Evolutionary conservation across 2,797 vertebrate genomes (phyloP).

Genomic region (Pangasius macronema): DNA sequence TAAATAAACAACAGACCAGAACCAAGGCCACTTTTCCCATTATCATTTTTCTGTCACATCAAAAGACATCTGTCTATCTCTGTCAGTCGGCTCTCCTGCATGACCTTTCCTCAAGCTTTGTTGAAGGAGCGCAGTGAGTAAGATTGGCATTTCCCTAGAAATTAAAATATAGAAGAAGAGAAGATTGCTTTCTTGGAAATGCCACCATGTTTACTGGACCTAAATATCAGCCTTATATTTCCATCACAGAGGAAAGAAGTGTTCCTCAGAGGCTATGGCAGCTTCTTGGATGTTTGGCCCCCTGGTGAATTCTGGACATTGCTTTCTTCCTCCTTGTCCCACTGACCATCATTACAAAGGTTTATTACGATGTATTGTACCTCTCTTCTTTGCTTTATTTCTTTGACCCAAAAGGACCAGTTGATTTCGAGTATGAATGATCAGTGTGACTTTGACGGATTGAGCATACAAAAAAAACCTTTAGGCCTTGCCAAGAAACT

Average conservation of each 20-base stretch:
- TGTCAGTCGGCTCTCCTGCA: neutral
- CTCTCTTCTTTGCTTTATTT: no score
- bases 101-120: slow-evolving; percentile 1
- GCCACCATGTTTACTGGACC: slow-evolving; percentile 4
- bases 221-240: neutral
- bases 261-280: neutral
- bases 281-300: neutral
- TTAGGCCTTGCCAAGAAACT: neutral
- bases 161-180: neutral
- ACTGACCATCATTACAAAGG: neutral
- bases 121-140: neutral
- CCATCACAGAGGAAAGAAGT: neutral
- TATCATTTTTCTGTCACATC: neutral
- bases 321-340: neutral
- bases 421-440: no score
- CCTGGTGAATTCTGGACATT: neutral
- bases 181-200: slow-evolving; percentile 15
- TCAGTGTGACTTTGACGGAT: neutral
- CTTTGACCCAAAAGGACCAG: no score
- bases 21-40: neutral
- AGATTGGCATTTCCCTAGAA: slow-evolving; percentile 13
- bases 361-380: no score
- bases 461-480: neutral
- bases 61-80: neutral
- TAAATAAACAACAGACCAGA: neutral